These are phyloP conservation scores for Drosophila arawakana DNA, from an alignment of 1,140 invertebrate species.

Conservation along the genomic window DNA sequence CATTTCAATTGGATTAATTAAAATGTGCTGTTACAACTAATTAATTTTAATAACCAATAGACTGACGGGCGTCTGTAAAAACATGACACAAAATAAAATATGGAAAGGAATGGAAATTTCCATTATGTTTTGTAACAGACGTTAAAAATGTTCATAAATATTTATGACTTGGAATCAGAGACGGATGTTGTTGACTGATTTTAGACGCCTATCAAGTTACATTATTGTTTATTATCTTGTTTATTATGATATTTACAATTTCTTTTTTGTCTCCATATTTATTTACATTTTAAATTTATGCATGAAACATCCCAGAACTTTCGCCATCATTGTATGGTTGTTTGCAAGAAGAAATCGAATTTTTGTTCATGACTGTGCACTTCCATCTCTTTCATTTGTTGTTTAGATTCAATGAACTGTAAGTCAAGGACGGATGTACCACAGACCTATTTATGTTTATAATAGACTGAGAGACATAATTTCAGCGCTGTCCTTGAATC, in stretches of 20 bases:
- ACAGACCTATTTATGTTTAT: conserved; percentile 28
- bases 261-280: conserved; percentile 45
- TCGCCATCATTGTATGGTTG: background rate
- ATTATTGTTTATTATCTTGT: conserved; percentile 74
- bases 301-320: conserved; percentile 4
- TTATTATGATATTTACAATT: conserved; percentile 58
- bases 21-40: conserved; percentile 40
- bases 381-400: conserved; percentile 1
- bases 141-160: conserved; percentile 55
- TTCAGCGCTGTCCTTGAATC: conserved; percentile 45
- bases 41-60: conserved; percentile 46
- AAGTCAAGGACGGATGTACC: conserved; percentile 1
- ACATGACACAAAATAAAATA: background rate
- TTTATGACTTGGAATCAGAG: conserved; percentile 54
- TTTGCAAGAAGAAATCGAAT: conserved; percentile 42
- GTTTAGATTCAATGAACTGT: conserved; percentile 44
- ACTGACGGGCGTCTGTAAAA: conserved; percentile 40
- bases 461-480: conserved; percentile 52
- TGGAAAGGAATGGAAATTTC: too few species aligned
- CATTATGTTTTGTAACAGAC: background rate
- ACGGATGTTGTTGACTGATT: conserved; percentile 38
- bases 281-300: conserved; percentile 72
- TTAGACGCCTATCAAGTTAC: conserved; percentile 52
- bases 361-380: conserved; percentile 3
- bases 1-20: conserved; percentile 32